These are phyloP conservation scores for Acrocephalus scirpaceus DNA, from an alignment of 2,797 vertebrate species.

Conservation along the genomic window DNA sequence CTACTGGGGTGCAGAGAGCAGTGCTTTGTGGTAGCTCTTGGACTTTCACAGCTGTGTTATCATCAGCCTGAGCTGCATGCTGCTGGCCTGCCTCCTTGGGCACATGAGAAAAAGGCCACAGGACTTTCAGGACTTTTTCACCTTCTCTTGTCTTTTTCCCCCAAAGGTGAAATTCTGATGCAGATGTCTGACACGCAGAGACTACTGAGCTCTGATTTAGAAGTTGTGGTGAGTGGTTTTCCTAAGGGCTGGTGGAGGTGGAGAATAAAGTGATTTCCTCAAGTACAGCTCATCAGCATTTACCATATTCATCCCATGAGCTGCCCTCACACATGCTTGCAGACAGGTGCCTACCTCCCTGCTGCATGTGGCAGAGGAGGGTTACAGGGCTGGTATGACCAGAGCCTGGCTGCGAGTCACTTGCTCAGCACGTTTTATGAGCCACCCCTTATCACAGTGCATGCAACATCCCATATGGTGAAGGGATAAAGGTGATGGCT, in stretches of 20 bases:
- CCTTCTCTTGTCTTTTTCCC: not conserved
- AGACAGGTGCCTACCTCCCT: not conserved
- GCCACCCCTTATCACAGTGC: not conserved
- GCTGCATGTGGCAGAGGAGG: not conserved
- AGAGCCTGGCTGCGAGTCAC: not conserved
- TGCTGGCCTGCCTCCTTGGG: not conserved
- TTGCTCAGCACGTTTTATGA: not conserved
- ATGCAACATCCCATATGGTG: not conserved
- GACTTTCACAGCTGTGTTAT: not conserved
- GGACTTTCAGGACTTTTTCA: not conserved
- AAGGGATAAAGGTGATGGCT: not conserved
- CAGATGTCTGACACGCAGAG: slow-evolving; percentile 89
- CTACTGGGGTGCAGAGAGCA: not conserved
- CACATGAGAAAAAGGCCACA: accelerated
- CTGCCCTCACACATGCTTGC: not conserved
- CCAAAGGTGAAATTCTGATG: slow-evolving; percentile 88
- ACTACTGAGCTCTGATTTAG: slow-evolving; percentile 84
- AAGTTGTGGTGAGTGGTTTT: slow-evolving; percentile 84
- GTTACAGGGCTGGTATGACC: not conserved
- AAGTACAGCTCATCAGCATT: not conserved
- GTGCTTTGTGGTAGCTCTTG: not conserved
- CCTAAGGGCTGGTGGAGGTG: not conserved
- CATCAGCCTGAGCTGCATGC: not conserved
- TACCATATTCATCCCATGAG: not conserved
- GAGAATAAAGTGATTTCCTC: not conserved